Conservation (phyloP, 2,888 invertebrate species). For the Oscheius sp. region DNA sequence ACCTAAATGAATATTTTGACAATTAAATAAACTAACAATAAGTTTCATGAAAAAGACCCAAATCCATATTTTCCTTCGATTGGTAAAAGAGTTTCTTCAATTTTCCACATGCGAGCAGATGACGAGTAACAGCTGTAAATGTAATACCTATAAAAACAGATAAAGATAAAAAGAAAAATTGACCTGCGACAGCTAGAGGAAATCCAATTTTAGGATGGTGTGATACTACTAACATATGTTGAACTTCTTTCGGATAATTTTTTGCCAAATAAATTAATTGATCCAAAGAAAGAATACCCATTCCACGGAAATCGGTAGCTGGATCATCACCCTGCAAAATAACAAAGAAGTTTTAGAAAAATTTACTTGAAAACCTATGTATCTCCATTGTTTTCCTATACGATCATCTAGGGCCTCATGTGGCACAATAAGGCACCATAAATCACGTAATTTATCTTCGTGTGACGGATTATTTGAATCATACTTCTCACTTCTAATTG, state of each 20-base stretch:
- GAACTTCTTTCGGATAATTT: constrained; percentile 40
- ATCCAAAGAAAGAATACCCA: constrained; percentile 92
- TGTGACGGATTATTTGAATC: constrained; percentile 42
- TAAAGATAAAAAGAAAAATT: not conserved
- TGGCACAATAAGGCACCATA: constrained; percentile 86
- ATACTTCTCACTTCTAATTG: constrained; percentile 38
- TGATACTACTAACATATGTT: constrained; percentile 45
- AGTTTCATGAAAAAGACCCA: constrained; percentile 82
- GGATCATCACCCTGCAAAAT: constrained; percentile 84
- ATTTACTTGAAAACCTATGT: constrained; percentile 82
- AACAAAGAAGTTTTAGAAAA: not conserved
- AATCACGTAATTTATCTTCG: constrained; percentile 64
- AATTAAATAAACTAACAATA: constrained; percentile 82
- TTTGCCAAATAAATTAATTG: constrained; percentile 79
- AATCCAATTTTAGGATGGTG: constrained; percentile 50
- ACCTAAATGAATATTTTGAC: constrained; percentile 70
- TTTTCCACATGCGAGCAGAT: constrained; percentile 81
- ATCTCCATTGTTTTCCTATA: constrained; percentile 90
- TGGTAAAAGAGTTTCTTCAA: constrained; percentile 93
- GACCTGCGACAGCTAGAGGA: constrained; percentile 31
- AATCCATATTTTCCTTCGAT: constrained; percentile 73
- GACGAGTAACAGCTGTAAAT: constrained; percentile 88
- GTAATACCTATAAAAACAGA: constrained; percentile 83
- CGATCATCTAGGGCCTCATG: constrained; percentile 79
- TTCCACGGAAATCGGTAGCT: constrained; percentile 96